Evolutionary conservation across 2,888 invertebrate genomes (phyloP).

Genomic region (Iphiclides podalirius): DNA sequence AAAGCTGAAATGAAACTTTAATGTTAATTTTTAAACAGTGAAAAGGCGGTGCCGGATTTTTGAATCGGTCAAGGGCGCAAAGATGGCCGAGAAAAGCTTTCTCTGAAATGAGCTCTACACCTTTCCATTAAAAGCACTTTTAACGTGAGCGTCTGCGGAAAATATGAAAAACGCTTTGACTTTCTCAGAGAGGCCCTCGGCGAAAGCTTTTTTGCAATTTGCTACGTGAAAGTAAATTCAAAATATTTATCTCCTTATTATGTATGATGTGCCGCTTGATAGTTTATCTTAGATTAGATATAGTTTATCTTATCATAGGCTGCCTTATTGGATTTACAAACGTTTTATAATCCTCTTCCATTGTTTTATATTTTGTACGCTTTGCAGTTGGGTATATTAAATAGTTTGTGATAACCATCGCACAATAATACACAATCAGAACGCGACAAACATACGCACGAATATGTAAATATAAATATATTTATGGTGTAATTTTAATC

Average conservation of each 20-base stretch:
- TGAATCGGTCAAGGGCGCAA: constrained; percentile 23
- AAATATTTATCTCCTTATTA: constrained; percentile 18
- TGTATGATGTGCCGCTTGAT: constrained; percentile 6
- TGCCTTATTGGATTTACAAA: no score
- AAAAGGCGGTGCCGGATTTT: constrained; percentile 19
- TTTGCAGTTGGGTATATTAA: no score
- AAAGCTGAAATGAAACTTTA: constrained; percentile 14
- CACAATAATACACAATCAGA: no score
- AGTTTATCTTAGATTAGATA: neutral
- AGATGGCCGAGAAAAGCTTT: constrained; percentile 1
- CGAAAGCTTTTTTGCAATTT: constrained; percentile 21
- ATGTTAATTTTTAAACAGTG: constrained; percentile 19
- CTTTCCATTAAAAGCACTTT: neutral
- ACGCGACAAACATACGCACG: no score
- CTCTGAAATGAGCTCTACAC: neutral
- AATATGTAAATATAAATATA: no score
- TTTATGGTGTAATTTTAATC: no score
- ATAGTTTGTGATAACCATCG: no score
- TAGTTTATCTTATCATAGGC: no score
- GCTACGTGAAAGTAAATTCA: constrained; percentile 17
- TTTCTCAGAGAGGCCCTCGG: constrained; percentile 19
- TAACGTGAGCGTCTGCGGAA: neutral
- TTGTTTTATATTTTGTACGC: no score
- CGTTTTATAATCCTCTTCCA: no score
- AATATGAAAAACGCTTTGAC: constrained; percentile 22